Evolutionary conservation across 2,113 vertebrate genomes (phyloP).

Genomic region (Enhydra lutris): DNA sequence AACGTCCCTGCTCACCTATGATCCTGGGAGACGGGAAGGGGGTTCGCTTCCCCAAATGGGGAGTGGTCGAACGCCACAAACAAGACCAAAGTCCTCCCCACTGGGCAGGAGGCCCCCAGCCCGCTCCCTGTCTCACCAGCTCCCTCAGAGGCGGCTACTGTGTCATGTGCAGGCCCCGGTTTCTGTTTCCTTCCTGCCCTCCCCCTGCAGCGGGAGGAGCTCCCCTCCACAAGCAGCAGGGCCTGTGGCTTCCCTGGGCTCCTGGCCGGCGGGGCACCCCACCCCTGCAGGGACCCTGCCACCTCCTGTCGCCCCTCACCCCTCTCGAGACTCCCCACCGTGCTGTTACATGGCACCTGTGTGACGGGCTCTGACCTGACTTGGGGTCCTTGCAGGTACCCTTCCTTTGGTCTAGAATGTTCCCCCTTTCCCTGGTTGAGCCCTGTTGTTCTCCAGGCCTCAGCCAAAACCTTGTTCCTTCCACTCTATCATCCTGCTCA

Average conservation of each 20-base stretch:
- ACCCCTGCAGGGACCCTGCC: neutral
- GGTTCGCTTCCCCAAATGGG: neutral
- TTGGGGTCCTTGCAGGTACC: neutral
- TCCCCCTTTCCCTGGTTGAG: neutral
- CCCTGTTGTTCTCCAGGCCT: neutral
- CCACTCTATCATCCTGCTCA: neutral
- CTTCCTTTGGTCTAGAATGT: too few relatives aligned
- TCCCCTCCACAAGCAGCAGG: neutral
- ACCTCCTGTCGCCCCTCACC: neutral
- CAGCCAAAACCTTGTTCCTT: neutral
- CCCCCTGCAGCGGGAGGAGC: neutral
- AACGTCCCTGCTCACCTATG: too few relatives aligned
- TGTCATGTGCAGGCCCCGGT: neutral
- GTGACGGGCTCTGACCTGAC: neutral
- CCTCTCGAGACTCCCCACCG: too few relatives aligned
- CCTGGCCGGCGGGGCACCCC: neutral
- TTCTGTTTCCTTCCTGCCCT: neutral
- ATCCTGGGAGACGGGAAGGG: neutral
- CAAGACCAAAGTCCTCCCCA: neutral
- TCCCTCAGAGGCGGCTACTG: neutral
- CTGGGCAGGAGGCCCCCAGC: neutral
- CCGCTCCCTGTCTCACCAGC: neutral
- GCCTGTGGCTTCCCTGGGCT: neutral
- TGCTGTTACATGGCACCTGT: accelerated
- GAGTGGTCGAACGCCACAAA: neutral